These are phyloP conservation scores for Meles meles DNA, from an alignment of 2,113 vertebrate species.

Conservation along the genomic window DNA sequence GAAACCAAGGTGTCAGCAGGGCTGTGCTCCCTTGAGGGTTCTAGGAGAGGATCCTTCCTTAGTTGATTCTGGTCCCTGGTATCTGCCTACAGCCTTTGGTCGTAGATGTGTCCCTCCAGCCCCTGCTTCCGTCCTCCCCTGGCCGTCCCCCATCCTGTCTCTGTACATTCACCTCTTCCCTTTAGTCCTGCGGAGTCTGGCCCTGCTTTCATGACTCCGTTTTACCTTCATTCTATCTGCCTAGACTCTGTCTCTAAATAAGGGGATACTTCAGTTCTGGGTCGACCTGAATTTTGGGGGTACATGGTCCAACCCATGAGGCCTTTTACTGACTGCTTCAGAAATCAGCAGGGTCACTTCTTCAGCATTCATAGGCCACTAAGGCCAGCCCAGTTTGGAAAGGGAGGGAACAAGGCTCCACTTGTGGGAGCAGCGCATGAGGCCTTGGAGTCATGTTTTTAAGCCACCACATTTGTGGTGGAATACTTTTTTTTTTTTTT, in stretches of 20 bases:
- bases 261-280: not conserved
- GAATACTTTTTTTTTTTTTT: not conserved
- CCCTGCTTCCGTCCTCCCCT: not conserved
- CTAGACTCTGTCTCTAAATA: not conserved
- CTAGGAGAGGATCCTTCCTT: not conserved
- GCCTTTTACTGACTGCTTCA: not conserved
- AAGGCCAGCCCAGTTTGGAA: too few relatives aligned
- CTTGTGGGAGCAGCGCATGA: not conserved
- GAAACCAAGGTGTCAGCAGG: not conserved
- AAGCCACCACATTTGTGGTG: too few relatives aligned
- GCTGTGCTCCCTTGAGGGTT: not conserved
- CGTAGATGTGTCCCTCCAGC: fast-evolving
- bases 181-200: not conserved
- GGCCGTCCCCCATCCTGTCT: not conserved
- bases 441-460: not conserved
- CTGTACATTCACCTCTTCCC: not conserved
- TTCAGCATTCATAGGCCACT: not conserved
- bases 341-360: not conserved
- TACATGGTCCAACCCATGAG: too few relatives aligned
- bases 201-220: not conserved
- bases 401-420: not conserved
- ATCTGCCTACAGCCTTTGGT: not conserved
- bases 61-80: fast-evolving
- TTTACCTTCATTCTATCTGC: too few relatives aligned
- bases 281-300: not conserved